Evolutionary conservation across 2,113 vertebrate species (phyloP).

Genomic region (Opisthocomus hoazin): DNA sequence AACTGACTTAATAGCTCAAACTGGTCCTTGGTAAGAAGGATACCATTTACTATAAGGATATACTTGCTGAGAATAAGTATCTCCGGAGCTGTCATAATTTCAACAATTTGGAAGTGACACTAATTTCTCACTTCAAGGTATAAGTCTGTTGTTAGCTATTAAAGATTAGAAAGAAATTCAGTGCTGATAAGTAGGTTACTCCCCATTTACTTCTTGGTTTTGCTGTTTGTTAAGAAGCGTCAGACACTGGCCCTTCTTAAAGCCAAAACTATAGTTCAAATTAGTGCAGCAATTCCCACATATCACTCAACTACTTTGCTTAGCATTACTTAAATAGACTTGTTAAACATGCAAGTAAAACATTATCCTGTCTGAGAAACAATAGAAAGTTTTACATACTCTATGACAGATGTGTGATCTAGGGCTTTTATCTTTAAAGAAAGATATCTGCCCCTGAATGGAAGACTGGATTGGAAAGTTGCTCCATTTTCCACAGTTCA

Average conservation of each 20-base stretch:
- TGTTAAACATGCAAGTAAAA: background rate
- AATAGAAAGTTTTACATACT: background rate
- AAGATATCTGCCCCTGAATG: background rate
- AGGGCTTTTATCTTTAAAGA: background rate
- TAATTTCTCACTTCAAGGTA: background rate
- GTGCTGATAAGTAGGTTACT: background rate
- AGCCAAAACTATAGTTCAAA: background rate
- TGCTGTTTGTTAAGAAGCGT: background rate
- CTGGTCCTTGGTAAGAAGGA: background rate
- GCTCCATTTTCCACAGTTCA: background rate
- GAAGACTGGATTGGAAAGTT: background rate
- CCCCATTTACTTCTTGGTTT: background rate
- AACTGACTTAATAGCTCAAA: background rate
- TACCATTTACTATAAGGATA: background rate
- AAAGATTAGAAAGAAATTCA: background rate
- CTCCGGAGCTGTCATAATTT: background rate
- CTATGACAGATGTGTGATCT: background rate
- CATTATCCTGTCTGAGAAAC: background rate
- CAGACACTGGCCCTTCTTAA: background rate
- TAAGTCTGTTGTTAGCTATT: background rate
- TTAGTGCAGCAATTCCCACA: background rate
- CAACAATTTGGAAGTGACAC: background rate
- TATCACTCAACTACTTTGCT: background rate
- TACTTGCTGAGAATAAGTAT: background rate
- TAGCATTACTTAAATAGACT: background rate